Evolutionary conservation across 2,888 invertebrate genomes (phyloP).

Genomic region (Parnassius orleans): DNA sequence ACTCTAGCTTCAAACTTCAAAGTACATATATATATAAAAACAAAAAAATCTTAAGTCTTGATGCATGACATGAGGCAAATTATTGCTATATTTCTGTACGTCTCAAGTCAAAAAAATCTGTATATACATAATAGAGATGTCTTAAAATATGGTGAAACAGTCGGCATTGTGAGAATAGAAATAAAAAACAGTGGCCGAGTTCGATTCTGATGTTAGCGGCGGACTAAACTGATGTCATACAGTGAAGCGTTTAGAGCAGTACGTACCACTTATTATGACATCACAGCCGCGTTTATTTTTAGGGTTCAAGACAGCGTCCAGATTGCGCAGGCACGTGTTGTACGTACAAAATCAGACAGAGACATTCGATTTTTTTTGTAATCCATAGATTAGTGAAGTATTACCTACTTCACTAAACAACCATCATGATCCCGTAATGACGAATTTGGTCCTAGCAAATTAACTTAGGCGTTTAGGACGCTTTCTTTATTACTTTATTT

Average conservation of each 20-base stretch:
- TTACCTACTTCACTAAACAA: neutral
- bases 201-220: conserved; percentile 50
- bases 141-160: conserved; percentile 32
- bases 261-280: conserved; percentile 74
- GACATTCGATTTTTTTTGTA: neutral
- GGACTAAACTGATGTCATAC: conserved; percentile 71
- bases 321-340: conserved; percentile 44
- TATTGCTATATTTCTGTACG: no score
- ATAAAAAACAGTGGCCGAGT: conserved; percentile 57
- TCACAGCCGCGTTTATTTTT: conserved; percentile 73
- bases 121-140: neutral
- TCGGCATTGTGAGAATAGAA: conserved; percentile 47
- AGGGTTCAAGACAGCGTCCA: conserved; percentile 38
- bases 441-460: no score
- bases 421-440: no score
- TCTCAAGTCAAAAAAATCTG: neutral
- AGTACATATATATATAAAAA: no score
- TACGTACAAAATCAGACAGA: conserved; percentile 16
- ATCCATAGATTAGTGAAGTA: conserved; percentile 1
- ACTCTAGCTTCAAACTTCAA: no score
- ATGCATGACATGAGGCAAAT: no score
- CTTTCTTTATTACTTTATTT: no score
- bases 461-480: no score
- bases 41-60: no score
- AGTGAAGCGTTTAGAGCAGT: conserved; percentile 59